Conservation (phyloP, 2,888 invertebrate species). For the Tuta absoluta region DNA sequence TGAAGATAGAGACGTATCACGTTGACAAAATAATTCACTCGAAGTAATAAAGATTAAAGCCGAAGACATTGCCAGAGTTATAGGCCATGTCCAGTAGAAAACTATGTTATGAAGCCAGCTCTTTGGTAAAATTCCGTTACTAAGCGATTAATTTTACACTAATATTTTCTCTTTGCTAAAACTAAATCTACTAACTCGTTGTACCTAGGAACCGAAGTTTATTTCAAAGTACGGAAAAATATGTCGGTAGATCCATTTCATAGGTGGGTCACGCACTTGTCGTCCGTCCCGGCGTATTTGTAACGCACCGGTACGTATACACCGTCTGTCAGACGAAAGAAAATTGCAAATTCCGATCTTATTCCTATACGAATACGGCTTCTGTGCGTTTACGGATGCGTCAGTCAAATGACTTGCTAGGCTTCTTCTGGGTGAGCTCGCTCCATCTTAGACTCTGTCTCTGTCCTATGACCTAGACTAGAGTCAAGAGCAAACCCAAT, state of each 20-base stretch:
- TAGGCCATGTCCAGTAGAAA: conserved; percentile 49
- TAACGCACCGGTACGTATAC: too few relatives aligned
- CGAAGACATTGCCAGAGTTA: conserved; percentile 61
- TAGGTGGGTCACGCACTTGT: too few relatives aligned
- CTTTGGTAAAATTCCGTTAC: conserved; percentile 7
- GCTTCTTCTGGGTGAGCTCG: too few relatives aligned
- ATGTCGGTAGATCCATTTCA: conserved; percentile 8
- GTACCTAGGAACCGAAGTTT: not conserved
- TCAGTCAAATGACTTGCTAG: too few relatives aligned
- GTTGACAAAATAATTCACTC: conserved; percentile 47
- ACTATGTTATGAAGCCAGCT: not conserved
- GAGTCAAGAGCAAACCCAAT: too few relatives aligned
- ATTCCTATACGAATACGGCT: too few relatives aligned
- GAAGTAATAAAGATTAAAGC: conserved; percentile 57
- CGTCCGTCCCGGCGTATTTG: too few relatives aligned
- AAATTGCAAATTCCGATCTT: too few relatives aligned
- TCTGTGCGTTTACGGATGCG: too few relatives aligned
- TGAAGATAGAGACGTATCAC: conserved; percentile 44
- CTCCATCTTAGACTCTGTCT: too few relatives aligned
- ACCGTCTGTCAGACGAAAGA: too few relatives aligned
- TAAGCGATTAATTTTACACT: not conserved
- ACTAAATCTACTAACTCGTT: not conserved
- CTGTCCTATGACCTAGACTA: too few relatives aligned
- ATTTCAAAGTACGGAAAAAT: conserved; percentile 7
- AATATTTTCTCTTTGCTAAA: not conserved